phyloP scores from a whole-genome alignment of 1,140 invertebrate species.

The Drosophila miranda region DNA sequence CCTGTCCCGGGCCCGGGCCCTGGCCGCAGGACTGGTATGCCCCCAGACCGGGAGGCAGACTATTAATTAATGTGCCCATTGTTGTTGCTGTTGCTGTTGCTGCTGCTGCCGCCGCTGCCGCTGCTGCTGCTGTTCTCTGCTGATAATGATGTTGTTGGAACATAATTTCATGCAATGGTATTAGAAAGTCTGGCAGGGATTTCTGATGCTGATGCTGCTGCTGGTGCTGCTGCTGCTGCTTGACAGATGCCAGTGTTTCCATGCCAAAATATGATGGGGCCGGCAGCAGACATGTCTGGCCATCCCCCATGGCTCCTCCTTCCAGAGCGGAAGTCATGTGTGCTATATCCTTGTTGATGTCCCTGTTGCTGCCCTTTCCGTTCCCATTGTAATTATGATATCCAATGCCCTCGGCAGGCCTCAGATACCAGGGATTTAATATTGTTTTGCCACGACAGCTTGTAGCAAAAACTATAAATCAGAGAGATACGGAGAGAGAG shows the following conservation, averaged over 20 bases:
- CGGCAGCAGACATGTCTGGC: constrained; percentile 70
- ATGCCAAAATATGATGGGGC: constrained; percentile 66
- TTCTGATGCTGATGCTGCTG: constrained; percentile 44
- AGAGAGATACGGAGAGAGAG: constrained; percentile 15
- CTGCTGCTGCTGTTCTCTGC: constrained; percentile 31
- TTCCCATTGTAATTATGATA: constrained; percentile 69
- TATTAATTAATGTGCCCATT: constrained; percentile 76
- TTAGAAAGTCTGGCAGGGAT: constrained; percentile 75
- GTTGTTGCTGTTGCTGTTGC: constrained; percentile 38
- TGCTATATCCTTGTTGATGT: constrained; percentile 40
- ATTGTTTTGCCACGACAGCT: constrained; percentile 72
- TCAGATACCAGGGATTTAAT: constrained; percentile 69
- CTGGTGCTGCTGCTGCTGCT: constrained; percentile 37
- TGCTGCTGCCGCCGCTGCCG: constrained; percentile 53
- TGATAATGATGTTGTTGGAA: constrained; percentile 56
- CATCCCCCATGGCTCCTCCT: constrained; percentile 9
- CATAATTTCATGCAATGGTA: constrained; percentile 76
- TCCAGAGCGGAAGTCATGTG: constrained; percentile 43
- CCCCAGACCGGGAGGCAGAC: constrained; percentile 54
- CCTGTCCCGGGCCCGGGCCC: no score
- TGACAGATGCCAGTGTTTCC: constrained; percentile 55
- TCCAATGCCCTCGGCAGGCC: constrained; percentile 53
- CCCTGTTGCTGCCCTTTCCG: constrained; percentile 6
- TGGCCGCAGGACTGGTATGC: constrained; percentile 12
- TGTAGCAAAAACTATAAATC: constrained; percentile 68